These are phyloP conservation scores for Daubentonia madagascariensis DNA, from an alignment of 2,113 vertebrate species.

Conservation along the genomic window DNA sequence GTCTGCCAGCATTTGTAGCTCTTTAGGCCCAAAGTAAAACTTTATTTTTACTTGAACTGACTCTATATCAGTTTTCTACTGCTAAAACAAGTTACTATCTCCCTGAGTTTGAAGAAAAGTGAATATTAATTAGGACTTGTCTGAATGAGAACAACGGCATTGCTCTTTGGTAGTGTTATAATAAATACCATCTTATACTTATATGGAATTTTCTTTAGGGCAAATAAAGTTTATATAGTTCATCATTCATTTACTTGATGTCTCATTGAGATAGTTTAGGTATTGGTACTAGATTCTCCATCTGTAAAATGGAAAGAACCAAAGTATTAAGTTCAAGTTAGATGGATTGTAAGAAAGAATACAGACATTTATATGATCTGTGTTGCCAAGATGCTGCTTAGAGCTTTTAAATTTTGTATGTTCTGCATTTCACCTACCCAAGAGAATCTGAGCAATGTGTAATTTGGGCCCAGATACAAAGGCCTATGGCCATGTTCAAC, in stretches of 20 bases:
- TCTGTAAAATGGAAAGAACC: slow-evolving; percentile 38
- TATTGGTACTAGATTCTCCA: neutral
- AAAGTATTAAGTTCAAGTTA: neutral
- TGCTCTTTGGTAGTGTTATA: neutral
- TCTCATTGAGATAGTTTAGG: neutral
- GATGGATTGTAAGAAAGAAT: neutral
- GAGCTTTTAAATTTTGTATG: neutral
- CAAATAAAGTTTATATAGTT: neutral
- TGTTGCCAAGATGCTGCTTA: neutral
- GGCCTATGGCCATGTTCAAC: slow-evolving; percentile 7
- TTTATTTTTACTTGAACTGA: neutral
- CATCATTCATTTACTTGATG: slow-evolving; percentile 20
- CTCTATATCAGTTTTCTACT: slow-evolving; percentile 14
- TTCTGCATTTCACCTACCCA: neutral
- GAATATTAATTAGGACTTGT: neutral
- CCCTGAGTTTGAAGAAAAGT: slow-evolving; percentile 10
- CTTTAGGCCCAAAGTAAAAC: slow-evolving; percentile 1
- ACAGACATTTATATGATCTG: neutral
- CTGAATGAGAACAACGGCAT: slow-evolving; percentile 3
- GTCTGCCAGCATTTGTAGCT: neutral
- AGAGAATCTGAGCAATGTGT: neutral
- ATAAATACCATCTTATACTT: slow-evolving; percentile 1
- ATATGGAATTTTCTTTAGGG: slow-evolving; percentile 14
- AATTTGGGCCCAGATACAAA: neutral
- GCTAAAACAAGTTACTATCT: neutral